Evolutionary conservation across 2,797 vertebrate species (phyloP).

Genomic region (Scleropages formosus): DNA sequence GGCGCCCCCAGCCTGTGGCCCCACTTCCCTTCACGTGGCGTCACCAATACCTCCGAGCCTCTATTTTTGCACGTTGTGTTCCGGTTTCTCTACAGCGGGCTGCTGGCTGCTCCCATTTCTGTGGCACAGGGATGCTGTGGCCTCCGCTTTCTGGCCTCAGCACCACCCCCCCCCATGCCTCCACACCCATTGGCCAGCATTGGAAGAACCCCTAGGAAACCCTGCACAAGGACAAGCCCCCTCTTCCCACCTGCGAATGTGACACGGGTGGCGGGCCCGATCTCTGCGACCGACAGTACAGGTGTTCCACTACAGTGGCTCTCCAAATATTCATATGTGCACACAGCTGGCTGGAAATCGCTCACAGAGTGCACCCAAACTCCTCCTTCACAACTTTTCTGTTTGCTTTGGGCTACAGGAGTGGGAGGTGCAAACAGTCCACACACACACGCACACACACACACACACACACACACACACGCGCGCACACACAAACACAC

Average conservation of each 20-base stretch:
- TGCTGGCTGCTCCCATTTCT: slow-evolving; percentile 12
- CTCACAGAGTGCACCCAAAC: background rate
- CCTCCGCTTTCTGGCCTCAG: background rate
- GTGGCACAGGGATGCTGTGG: background rate
- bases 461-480: too few species aligned
- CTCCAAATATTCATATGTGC: background rate
- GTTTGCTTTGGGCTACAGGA: background rate
- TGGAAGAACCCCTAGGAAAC: background rate
- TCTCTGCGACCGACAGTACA: background rate
- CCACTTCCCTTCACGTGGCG: background rate
- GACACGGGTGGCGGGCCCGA: background rate
- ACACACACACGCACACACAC: background rate
- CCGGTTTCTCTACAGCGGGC: slow-evolving; percentile 19
- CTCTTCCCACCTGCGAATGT: too few species aligned
- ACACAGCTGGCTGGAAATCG: too few species aligned
- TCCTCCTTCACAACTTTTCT: background rate
- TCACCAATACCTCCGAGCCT: slow-evolving; percentile 23
- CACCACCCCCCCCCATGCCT: background rate
- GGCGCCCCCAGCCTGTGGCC: background rate
- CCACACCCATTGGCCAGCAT: background rate
- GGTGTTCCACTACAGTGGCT: background rate
- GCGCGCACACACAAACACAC: too few species aligned
- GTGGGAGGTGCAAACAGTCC: background rate
- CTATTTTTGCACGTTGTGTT: slow-evolving; percentile 30
- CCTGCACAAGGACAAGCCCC: background rate